phyloP scores from a whole-genome alignment of 2,888 invertebrate species.

The Orgyia antiqua region DNA sequence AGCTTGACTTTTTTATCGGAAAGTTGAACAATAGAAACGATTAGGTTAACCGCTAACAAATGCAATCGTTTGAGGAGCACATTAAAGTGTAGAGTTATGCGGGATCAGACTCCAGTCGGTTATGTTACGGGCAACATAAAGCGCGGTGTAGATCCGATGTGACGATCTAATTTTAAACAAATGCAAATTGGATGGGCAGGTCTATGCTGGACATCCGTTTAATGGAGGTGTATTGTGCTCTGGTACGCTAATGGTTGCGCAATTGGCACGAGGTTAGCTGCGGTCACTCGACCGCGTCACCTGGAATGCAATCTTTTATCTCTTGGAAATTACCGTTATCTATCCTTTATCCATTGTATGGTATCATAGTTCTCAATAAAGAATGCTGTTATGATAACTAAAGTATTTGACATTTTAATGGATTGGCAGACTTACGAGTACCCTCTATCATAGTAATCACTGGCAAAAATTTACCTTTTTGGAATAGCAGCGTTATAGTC shows the following conservation, averaged over 20 bases:
- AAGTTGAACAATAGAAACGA: constrained; percentile 38
- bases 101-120: constrained; percentile 15
- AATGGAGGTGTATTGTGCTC: constrained; percentile 63
- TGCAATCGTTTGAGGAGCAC: neutral
- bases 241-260: constrained; percentile 58
- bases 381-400: no score
- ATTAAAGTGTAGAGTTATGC: neutral
- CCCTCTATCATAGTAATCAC: no score
- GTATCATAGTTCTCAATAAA: no score
- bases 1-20: constrained; percentile 23
- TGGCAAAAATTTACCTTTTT: no score
- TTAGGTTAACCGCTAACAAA: constrained; percentile 39
- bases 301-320: constrained; percentile 32
- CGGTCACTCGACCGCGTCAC: constrained; percentile 35
- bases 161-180: constrained; percentile 66
- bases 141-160: constrained; percentile 32
- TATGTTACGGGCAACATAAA: constrained; percentile 56
- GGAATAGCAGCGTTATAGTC: no score
- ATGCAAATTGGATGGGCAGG: constrained; percentile 64
- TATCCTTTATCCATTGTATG: neutral
- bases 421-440: no score
- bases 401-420: no score
- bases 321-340: constrained; percentile 18
- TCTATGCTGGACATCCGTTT: constrained; percentile 62
- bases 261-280: constrained; percentile 65